phyloP scores from a whole-genome alignment of 2,797 vertebrate species.

The Halcyon chelicuti region DNA sequence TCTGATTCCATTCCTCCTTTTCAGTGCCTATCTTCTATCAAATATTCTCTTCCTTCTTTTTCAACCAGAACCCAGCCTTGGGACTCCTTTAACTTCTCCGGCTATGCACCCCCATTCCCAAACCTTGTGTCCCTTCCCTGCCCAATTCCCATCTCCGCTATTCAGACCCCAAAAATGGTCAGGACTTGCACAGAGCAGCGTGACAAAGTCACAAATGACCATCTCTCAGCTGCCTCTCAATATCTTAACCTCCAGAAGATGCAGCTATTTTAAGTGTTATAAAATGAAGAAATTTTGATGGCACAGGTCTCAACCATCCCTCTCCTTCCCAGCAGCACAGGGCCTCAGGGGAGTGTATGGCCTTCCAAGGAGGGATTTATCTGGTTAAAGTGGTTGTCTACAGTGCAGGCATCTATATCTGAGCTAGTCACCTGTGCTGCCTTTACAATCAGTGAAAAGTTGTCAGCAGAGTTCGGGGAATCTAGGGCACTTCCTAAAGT shows the following conservation, averaged over 20 bases:
- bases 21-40: neutral
- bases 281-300: neutral
- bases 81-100: neutral
- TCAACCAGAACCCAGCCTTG: neutral
- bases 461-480: neutral
- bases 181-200: neutral
- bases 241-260: neutral
- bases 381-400: neutral
- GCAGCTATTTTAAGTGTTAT: neutral
- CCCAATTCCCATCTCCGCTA: neutral
- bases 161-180: neutral
- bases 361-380: conserved; percentile 37
- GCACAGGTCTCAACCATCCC: neutral
- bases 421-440: conserved; percentile 10
- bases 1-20: neutral
- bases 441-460: neutral
- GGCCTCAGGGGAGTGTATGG: neutral
- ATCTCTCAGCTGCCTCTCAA: neutral
- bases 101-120: neutral
- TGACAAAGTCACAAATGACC: neutral
- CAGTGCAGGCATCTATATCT: conserved; percentile 6
- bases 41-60: neutral
- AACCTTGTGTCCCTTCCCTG: neutral
- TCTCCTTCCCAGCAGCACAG: neutral
- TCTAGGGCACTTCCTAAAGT: neutral